Evolutionary conservation across 1,140 invertebrate species (phyloP), one percentile per base, ranked within the genome.

Genomic region (Potamilus streckersoni): DNA sequence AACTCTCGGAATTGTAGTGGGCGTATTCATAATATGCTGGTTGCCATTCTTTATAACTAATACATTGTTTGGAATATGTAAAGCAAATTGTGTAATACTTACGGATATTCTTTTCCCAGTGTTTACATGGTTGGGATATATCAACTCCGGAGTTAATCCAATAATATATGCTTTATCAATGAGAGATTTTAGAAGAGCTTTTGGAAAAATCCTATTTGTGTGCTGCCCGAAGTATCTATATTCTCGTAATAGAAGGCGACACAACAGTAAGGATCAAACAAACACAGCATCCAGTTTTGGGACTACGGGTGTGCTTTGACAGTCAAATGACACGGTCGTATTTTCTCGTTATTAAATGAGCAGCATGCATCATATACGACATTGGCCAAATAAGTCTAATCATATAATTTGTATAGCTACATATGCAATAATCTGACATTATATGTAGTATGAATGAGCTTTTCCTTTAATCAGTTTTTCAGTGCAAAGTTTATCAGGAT

Each of bases 1-100:
- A 23, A 99, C 97, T 0, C 92, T 99, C 72, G 97, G 97, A 17
- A 98, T 99, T 71, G 91, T 92, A 11, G 98, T 99, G 69, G 97
- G 95, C 75, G 96, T 97, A 1, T 99, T 99, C 85, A 95, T 95
- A 19, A 91, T 98, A 71, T 99, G 97, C 88, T 99, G 97, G 98
- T 90, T 99, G 57, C 98, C 98, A 2, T 99, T 98, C 89, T 98
- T 99, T 89, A 94, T 97, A 2, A 91, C 97, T 57, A 96, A 97
- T 2, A 90, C 98, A 15, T 93, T 98, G 56, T 79, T 92, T 93
- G 84, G 95, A 93, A 88, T 90, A n/a, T 97, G 97, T 85, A 90
- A 95, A 6, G 77, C 81, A 8, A 86, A 91, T 8, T 91, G 88
- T 84, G 71, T 93, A 91, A 86, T 49, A 19, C 75, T 79, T 69